Evolutionary conservation across 1,140 invertebrate species (phyloP).

Genomic region (Galleria mellonella): DNA sequence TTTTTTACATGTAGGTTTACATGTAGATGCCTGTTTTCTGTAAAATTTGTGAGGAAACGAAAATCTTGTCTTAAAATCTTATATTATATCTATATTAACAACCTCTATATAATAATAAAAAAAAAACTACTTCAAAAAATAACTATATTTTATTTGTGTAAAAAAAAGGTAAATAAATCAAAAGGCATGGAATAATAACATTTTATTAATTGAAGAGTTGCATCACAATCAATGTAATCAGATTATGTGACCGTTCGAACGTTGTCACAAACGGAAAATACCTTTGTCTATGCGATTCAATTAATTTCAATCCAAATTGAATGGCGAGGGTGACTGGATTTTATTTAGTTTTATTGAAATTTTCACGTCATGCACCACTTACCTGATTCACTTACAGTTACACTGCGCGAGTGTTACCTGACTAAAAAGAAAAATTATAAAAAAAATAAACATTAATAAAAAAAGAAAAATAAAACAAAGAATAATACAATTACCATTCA

Average conservation of each 20-base stretch:
- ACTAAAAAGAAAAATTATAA: too few relatives aligned
- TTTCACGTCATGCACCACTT: conserved; percentile 13
- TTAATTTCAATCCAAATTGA: conserved; percentile 9
- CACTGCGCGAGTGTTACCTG: too few relatives aligned
- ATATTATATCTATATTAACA: too few relatives aligned
- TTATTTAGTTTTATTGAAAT: conserved; percentile 3
- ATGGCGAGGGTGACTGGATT: conserved; percentile 2
- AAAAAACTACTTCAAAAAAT: too few relatives aligned
- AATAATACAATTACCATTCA: too few relatives aligned
- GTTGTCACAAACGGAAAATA: conserved; percentile 8
- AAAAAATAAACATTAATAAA: too few relatives aligned
- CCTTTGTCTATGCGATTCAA: conserved; percentile 12
- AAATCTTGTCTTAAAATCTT: too few relatives aligned
- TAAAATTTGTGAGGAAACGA: too few relatives aligned
- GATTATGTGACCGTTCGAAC: neutral
- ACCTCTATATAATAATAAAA: too few relatives aligned
- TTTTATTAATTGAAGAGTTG: conserved; percentile 3
- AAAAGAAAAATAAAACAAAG: too few relatives aligned
- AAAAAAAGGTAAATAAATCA: neutral
- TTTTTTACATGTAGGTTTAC: too few relatives aligned
- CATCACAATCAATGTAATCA: conserved; percentile 7
- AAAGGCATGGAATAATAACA: neutral
- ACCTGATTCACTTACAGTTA: conserved; percentile 5
- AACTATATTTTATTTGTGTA: neutral
- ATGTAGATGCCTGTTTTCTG: too few relatives aligned